Percentiles rank a stretch among this genome's conserved stretches.
Evolutionary conservation across 2,113 vertebrate genomes (phyloP).

Genomic region (Hydrolagus affinis): DNA sequence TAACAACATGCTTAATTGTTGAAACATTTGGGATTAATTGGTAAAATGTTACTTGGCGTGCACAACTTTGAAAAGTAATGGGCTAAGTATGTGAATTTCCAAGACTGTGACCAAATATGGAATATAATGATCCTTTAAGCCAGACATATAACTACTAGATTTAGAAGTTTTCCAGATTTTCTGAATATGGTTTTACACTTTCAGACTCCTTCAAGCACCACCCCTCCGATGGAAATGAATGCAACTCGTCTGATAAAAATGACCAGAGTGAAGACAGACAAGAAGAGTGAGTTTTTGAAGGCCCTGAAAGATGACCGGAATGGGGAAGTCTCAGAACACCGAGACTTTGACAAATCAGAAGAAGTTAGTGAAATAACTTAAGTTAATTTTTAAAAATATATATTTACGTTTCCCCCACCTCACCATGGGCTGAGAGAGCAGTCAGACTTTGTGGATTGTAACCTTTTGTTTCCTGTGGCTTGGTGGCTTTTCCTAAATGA

Average conservation of each 20-base stretch:
- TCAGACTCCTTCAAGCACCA: slow-evolving; percentile 85
- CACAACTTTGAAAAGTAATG: not conserved
- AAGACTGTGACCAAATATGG: too few species aligned
- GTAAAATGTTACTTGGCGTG: not conserved
- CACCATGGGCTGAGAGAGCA: not conserved
- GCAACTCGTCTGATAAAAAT: slow-evolving; percentile 82
- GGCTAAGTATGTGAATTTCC: not conserved
- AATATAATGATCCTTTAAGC: not conserved
- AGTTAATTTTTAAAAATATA: not conserved
- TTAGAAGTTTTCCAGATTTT: not conserved
- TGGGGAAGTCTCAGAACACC: slow-evolving; percentile 76
- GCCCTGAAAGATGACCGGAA: slow-evolving; percentile 86
- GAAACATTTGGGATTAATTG: not conserved
- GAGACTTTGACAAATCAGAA: slow-evolving; percentile 72
- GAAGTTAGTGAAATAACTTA: slow-evolving; percentile 59
- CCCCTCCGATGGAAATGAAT: slow-evolving; percentile 89
- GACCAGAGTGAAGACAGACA: slow-evolving; percentile 86
- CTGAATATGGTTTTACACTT: slow-evolving; percentile 5
- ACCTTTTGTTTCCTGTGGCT: not conserved
- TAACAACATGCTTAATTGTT: not conserved
- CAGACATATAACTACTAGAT: not conserved
- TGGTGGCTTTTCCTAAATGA: not conserved
- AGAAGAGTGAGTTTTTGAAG: slow-evolving; percentile 91
- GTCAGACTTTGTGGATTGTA: not conserved
- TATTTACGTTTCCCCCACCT: not conserved